A percentile compares a stretch with the other conserved stretches of the same genome.
These are phyloP conservation scores for Eulemur rubriventer DNA, from an alignment of 2,797 vertebrate genomes.

Conservation along the genomic window DNA sequence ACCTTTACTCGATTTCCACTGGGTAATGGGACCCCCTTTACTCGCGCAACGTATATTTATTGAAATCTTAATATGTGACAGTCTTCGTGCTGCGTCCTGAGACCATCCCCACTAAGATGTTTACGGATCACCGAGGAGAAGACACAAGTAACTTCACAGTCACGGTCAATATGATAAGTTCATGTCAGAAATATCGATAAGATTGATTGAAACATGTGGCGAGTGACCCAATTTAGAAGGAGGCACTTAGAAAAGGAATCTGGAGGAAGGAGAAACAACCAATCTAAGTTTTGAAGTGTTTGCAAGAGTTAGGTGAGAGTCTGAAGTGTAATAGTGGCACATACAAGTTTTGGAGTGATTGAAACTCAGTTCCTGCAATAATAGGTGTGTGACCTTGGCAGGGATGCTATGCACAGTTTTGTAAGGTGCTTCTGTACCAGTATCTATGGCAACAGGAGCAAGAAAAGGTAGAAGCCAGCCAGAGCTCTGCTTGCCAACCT, in stretches of 20 bases:
- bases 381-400: background rate
- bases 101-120: background rate
- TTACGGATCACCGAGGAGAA: background rate
- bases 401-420: rapidly evolving
- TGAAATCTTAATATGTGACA: background rate
- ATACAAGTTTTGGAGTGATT: background rate
- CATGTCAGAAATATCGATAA: background rate
- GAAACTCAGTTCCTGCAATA: background rate
- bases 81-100: background rate
- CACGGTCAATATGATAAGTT: background rate
- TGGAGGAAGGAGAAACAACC: background rate
- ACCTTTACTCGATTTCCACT: background rate
- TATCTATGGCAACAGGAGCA: background rate
- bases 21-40: background rate
- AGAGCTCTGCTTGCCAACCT: background rate
- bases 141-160: background rate
- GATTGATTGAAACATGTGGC: background rate
- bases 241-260: background rate
- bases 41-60: background rate
- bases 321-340: background rate
- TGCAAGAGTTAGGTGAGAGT: background rate
- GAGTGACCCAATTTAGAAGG: background rate
- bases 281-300: background rate
- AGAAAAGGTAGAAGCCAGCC: background rate
- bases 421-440: rapidly evolving